Evolutionary conservation across 2,888 invertebrate genomes (phyloP).

Genomic region (Serripes groenlandicus): DNA sequence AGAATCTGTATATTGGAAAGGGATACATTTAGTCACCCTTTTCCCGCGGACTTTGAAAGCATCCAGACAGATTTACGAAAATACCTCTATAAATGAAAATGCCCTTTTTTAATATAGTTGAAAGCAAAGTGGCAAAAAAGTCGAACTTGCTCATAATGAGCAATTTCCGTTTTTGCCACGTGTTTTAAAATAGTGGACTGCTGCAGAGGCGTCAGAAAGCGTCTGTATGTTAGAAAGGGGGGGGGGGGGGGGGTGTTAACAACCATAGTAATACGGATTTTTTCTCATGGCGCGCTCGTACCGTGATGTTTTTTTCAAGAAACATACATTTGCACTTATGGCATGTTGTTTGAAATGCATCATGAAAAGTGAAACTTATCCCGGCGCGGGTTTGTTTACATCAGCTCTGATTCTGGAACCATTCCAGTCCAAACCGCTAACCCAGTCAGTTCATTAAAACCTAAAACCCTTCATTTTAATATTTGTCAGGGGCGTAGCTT

Average conservation of each 20-base stretch:
- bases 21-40: no score
- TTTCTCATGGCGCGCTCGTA: not conserved
- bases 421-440: not conserved
- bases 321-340: slow-evolving; percentile 15
- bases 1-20: no score
- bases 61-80: no score
- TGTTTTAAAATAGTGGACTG: not conserved
- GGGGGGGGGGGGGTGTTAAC: no score
- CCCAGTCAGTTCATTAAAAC: not conserved
- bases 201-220: not conserved
- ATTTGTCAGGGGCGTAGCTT: no score
- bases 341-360: slow-evolving; percentile 13
- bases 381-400: slow-evolving; percentile 6
- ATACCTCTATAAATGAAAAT: no score
- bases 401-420: not conserved
- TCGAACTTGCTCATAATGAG: no score
- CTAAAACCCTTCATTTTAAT: not conserved
- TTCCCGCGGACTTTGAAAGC: no score
- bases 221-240: not conserved
- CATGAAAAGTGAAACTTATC: not conserved
- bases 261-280: no score
- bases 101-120: no score
- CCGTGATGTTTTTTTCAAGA: not conserved
- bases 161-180: no score
- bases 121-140: no score